Percentiles rank a stretch among this genome's conserved stretches.
Conservation (phyloP, 1,140 invertebrate genomes). For the Monochamus saltuarius region DNA sequence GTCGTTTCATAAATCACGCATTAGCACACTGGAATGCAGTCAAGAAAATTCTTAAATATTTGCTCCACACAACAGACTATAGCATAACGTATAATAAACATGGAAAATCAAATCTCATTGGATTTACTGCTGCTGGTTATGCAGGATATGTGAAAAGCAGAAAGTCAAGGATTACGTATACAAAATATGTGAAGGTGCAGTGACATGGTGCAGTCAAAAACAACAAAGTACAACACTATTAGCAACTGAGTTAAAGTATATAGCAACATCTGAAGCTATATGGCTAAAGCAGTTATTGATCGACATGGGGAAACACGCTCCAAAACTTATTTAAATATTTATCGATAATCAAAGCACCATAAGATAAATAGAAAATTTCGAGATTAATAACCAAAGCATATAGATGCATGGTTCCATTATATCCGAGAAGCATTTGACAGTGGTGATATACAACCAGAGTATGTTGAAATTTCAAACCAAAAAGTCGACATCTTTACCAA, state of each 20-base stretch:
- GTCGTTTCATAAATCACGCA: conserved; percentile 7
- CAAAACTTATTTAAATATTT: neutral
- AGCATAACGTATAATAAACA: neutral
- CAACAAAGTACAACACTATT: too few species aligned
- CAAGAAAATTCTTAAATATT: conserved; percentile 5
- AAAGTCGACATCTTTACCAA: conserved; percentile 1
- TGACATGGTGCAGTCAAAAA: too few species aligned
- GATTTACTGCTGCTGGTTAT: conserved; percentile 32
- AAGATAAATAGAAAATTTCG: conserved; percentile 39
- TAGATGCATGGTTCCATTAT: conserved; percentile 43
- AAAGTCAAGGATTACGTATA: conserved; percentile 41
- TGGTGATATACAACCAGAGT: neutral
- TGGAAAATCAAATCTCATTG: neutral
- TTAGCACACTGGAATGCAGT: conserved; percentile 9
- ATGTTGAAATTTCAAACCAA: neutral
- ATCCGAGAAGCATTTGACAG: conserved; percentile 33
- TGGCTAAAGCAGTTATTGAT: too few species aligned
- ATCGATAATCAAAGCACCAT: conserved; percentile 38
- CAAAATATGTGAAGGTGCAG: conserved; percentile 34
- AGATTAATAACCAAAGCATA: conserved; percentile 45
- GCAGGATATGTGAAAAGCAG: conserved; percentile 36
- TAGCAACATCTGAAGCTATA: too few species aligned
- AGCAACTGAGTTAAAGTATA: too few species aligned
- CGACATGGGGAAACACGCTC: too few species aligned
- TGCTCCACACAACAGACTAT: neutral